phyloP scores from a whole-genome alignment of 1,140 invertebrate genomes.

The Aporrectodea caliginosa region DNA sequence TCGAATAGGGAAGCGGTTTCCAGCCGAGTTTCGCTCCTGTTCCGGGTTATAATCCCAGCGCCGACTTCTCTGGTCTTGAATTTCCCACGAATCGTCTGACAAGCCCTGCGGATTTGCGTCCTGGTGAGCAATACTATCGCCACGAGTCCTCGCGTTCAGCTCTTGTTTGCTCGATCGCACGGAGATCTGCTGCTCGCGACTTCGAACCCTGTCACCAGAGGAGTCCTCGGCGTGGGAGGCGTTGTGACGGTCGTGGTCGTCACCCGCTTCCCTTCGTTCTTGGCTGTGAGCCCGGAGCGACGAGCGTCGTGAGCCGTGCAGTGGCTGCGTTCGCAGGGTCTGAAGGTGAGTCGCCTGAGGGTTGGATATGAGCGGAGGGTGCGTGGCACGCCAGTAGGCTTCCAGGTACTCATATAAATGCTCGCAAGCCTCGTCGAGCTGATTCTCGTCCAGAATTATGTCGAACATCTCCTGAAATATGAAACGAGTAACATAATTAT shows the following conservation, averaged over 20 bases:
- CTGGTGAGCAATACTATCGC: background rate
- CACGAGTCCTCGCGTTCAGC: background rate
- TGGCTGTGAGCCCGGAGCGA: background rate
- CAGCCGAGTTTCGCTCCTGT: background rate
- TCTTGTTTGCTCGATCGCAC: too few relatives aligned
- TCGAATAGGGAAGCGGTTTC: background rate
- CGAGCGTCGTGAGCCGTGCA: background rate
- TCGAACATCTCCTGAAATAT: slow-evolving; percentile 92
- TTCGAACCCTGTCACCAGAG: background rate
- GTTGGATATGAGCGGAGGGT: slow-evolving; percentile 61
- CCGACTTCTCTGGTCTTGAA: too few relatives aligned
- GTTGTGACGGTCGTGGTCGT: background rate
- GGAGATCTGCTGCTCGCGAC: background rate
- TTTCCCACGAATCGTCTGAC: background rate
- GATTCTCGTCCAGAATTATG: slow-evolving; percentile 97
- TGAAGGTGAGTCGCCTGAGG: background rate
- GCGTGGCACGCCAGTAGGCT: slow-evolving; percentile 94
- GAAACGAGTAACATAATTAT: too few relatives aligned
- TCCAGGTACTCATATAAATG: slow-evolving; percentile 97
- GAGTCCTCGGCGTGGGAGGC: background rate
- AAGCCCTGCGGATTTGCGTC: background rate
- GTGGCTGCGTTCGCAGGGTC: background rate
- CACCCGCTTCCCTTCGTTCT: background rate
- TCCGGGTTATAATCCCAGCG: background rate
- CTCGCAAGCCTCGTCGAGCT: slow-evolving; percentile 94